A percentile compares a stretch with the other conserved stretches of the same genome.
These are phyloP conservation scores for Liopterus haemorrhoidalis DNA, from an alignment of 2,888 invertebrate species.

Conservation along the genomic window DNA sequence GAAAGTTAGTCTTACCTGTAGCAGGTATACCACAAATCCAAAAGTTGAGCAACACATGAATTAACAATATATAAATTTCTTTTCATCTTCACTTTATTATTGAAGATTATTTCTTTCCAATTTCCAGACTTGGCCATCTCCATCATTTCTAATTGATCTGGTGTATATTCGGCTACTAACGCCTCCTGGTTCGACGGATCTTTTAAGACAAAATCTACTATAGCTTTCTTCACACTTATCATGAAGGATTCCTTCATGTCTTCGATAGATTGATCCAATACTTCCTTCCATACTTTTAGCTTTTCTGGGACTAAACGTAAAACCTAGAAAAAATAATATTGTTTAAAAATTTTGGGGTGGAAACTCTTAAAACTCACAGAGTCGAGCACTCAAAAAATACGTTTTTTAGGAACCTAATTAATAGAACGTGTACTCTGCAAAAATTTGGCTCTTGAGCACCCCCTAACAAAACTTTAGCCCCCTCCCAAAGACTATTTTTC, in stretches of 20 bases:
- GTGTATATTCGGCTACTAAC: constrained; percentile 49
- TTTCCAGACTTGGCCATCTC: constrained; percentile 60
- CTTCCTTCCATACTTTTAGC: constrained; percentile 57
- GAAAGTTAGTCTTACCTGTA: constrained; percentile 55
- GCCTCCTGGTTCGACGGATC: constrained; percentile 60
- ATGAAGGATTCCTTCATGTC: constrained; percentile 83
- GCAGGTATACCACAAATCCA: constrained; percentile 74
- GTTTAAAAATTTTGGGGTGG: no score
- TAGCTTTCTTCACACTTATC: constrained; percentile 83
- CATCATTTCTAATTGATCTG: constrained; percentile 54
- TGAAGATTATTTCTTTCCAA: constrained; percentile 47
- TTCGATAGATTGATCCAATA: constrained; percentile 56
- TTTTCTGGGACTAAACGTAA: constrained; percentile 58
- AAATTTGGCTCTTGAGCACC: no score
- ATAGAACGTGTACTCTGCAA: no score
- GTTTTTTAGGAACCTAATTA: no score
- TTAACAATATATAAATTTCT: constrained; percentile 70
- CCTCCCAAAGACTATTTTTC: no score
- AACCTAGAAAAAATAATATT: constrained; percentile 49
- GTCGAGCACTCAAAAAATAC: no score
- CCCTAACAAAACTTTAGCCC: no score
- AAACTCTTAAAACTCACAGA: no score
- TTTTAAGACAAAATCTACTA: constrained; percentile 84
- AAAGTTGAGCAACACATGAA: constrained; percentile 71
- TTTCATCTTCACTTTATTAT: constrained; percentile 48